Base-by-base conservation (phyloP, 2,888 invertebrate genomes). In the Harpagoxenus sublaevis region DNA sequence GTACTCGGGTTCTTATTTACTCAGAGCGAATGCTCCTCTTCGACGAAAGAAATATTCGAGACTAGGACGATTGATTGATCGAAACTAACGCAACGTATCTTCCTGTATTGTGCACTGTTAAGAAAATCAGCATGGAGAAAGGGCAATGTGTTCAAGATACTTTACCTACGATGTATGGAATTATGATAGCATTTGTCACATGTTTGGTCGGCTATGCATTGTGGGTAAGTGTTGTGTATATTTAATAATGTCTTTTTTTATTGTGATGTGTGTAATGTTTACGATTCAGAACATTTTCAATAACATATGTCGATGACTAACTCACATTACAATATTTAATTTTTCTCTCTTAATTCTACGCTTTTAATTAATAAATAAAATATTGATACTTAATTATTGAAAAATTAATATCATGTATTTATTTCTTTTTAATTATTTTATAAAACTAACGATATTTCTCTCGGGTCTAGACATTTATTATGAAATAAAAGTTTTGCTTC, bases 131-230 rank as follows among this genome's bases (percentile, higher is more conserved):
- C 65, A 92, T 91, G 92, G 91, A 87, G 84, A 89, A 90, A 75
- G 84, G 73, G 60, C 89, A 91, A 79, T 89, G 85, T 81, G 89
- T 51, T 35, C 88, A 88, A 79, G 93, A 94, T 88, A 94, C 93
- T 86, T 91, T 95, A 89, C 94, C 94, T 84, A 92, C 93, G 48
- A 87, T 93, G 87, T 94, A 94, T 83, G 94, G 94, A 79, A 90
- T 95, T 85, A 91, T 94, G 91, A 95, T 95, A 88, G 94, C 94
- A n/a, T 92, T 94, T 71, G 83, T 94, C 83, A 94, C 94, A 39
- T 94, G 93, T 48, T 84, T 94, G 65, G 86, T 94, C 45, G 94
- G 94, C 83, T 94, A 94, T 87, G 91, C 94, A 75, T 83, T 95
- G 57, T 94, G 94, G 94, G 94, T 95, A 88, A 94, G 94, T 94